phyloP scores from a whole-genome alignment of 1,140 invertebrate genomes.

The Monomorium pharaonis region DNA sequence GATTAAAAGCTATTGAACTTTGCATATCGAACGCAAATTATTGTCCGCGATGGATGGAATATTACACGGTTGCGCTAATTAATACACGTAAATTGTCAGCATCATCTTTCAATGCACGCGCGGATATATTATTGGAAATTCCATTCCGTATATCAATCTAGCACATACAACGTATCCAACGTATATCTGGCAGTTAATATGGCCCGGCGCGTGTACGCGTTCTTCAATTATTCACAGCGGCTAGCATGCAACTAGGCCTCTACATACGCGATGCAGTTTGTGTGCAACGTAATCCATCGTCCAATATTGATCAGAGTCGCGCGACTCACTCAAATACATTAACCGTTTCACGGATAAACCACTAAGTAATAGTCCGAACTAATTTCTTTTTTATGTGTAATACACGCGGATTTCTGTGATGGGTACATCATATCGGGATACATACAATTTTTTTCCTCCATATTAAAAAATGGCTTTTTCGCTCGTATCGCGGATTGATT shows the following conservation, averaged over 20 bases:
- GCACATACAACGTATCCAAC: neutral
- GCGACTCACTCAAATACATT: slow-evolving; percentile 27
- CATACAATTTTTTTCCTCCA: neutral
- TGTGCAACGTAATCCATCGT: slow-evolving; percentile 32
- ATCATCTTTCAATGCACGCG: neutral
- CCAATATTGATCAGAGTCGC: slow-evolving; percentile 40
- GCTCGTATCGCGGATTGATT: neutral
- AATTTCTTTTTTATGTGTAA: slow-evolving; percentile 1
- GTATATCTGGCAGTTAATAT: slow-evolving; percentile 20
- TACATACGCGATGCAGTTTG: slow-evolving; percentile 13
- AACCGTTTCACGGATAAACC: slow-evolving; percentile 1
- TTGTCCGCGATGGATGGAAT: neutral
- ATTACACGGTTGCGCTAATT: neutral
- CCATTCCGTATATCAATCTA: slow-evolving; percentile 31
- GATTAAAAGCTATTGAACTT: neutral
- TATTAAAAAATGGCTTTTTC: neutral
- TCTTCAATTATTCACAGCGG: slow-evolving; percentile 44
- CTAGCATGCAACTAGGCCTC: slow-evolving; percentile 12
- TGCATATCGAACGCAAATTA: neutral
- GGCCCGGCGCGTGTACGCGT: slow-evolving; percentile 9
- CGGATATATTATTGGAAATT: slow-evolving; percentile 28
- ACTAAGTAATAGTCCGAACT: neutral
- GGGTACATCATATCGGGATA: neutral
- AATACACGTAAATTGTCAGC: neutral
- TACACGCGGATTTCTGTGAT: neutral